These are phyloP conservation scores for Eulemur coronatus DNA, from an alignment of 2,797 vertebrate genomes.

Conservation along the genomic window DNA sequence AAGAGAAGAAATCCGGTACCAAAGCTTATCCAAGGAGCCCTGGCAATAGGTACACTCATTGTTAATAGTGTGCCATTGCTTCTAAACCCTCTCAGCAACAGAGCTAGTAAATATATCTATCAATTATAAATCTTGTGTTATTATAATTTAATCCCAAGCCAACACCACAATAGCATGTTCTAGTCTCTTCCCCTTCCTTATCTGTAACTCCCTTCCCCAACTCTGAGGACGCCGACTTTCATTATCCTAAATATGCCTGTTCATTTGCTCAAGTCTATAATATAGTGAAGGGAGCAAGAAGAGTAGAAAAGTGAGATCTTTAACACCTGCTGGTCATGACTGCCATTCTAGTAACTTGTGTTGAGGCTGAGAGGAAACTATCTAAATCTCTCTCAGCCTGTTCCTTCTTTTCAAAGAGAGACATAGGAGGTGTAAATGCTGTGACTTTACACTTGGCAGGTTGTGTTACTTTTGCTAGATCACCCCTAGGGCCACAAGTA, in stretches of 20 bases:
- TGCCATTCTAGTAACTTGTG: neutral
- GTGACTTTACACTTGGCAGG: neutral
- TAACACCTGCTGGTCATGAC: neutral
- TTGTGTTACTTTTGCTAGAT: neutral
- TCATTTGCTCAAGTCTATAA: neutral
- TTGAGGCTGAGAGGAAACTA: neutral
- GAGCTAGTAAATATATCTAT: neutral
- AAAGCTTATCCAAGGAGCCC: neutral
- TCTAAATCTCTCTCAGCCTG: neutral
- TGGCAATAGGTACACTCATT: neutral
- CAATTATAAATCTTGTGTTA: neutral
- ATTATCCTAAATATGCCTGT: neutral
- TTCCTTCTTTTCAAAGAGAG: neutral
- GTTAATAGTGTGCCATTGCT: neutral
- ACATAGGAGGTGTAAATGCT: neutral
- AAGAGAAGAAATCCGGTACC: neutral
- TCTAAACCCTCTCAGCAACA: neutral
- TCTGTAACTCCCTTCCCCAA: neutral
- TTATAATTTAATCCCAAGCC: neutral
- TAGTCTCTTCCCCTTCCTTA: neutral
- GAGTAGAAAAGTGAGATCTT: neutral
- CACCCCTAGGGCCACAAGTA: neutral
- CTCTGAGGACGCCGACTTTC: neutral
- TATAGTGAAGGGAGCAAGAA: neutral
- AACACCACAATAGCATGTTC: rapidly evolving